phyloP scores from a whole-genome alignment of 2,888 invertebrate genomes.

The Leucania comma region DNA sequence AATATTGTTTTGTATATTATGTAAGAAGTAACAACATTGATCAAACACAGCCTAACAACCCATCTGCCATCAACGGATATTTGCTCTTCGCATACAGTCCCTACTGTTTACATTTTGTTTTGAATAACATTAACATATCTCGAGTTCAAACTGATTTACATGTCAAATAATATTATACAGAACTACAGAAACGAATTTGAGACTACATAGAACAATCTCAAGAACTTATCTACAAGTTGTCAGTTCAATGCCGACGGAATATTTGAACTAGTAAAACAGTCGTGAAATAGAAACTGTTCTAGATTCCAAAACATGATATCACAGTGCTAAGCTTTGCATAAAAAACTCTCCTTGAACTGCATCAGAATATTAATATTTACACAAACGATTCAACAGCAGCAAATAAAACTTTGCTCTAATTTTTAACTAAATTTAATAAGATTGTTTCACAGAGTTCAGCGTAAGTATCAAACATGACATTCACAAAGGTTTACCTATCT shows the following conservation, averaged over 20 bases:
- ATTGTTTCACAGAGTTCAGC: slow-evolving; percentile 35
- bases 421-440: slow-evolving; percentile 9
- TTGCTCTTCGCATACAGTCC: slow-evolving; percentile 24
- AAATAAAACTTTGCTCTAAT: slow-evolving; percentile 1
- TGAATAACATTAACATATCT: slow-evolving; percentile 44
- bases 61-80: slow-evolving; percentile 27
- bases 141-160: slow-evolving; percentile 45
- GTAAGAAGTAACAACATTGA: slow-evolving; percentile 55
- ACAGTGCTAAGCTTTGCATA: neutral
- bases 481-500: slow-evolving; percentile 16
- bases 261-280: slow-evolving; percentile 24
- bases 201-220: slow-evolving; percentile 13
- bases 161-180: slow-evolving; percentile 39
- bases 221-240: slow-evolving; percentile 24
- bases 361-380: slow-evolving; percentile 33
- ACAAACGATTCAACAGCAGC: slow-evolving; percentile 11
- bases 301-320: slow-evolving; percentile 34
- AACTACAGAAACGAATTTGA: slow-evolving; percentile 20
- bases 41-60: slow-evolving; percentile 50
- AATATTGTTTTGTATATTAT: slow-evolving; percentile 41
- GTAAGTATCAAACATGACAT: slow-evolving; percentile 54
- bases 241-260: slow-evolving; percentile 53
- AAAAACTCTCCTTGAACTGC: slow-evolving; percentile 16
- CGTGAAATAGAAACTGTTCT: slow-evolving; percentile 23
- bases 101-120: slow-evolving; percentile 41